Evolutionary conservation across 1,140 invertebrate species (phyloP).

Genomic region (Mylabris phalerata): DNA sequence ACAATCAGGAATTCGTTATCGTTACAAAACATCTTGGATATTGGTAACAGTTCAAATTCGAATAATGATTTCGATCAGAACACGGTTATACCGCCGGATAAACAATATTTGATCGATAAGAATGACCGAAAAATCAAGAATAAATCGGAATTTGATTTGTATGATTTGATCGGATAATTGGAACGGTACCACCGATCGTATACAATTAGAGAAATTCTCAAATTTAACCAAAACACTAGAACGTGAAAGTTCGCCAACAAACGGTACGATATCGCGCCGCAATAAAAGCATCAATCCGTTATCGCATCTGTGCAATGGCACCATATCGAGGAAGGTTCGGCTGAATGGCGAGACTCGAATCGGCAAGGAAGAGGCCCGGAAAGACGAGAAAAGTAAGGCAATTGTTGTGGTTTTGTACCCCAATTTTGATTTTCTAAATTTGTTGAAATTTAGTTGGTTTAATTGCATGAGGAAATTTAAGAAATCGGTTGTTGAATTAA

Average conservation of each 20-base stretch:
- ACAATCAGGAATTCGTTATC: conserved; percentile 33
- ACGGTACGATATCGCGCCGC: conserved; percentile 3
- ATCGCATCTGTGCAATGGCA: conserved; percentile 26
- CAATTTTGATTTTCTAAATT: no score
- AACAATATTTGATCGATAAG: conserved; percentile 31
- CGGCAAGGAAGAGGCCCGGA: no score
- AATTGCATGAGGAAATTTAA: not conserved
- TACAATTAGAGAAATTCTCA: conserved; percentile 18
- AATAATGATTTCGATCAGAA: conserved; percentile 42
- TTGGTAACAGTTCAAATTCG: conserved; percentile 30
- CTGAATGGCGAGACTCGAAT: no score
- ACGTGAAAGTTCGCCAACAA: conserved; percentile 9
- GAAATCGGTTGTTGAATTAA: not conserved
- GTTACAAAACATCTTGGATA: conserved; percentile 35
- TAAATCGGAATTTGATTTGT: conserved; percentile 40
- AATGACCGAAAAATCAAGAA: conserved; percentile 25
- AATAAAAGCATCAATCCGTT: conserved; percentile 35
- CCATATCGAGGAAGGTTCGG: not conserved
- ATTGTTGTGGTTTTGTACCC: no score
- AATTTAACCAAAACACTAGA: conserved; percentile 27
- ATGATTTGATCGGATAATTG: conserved; percentile 41
- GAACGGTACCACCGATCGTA: conserved; percentile 35
- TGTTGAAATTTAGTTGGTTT: no score
- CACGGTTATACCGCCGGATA: conserved; percentile 37
- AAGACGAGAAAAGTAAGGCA: no score